phyloP scores from a whole-genome alignment of 2,797 vertebrate genomes.

The Prunella strophiata region DNA sequence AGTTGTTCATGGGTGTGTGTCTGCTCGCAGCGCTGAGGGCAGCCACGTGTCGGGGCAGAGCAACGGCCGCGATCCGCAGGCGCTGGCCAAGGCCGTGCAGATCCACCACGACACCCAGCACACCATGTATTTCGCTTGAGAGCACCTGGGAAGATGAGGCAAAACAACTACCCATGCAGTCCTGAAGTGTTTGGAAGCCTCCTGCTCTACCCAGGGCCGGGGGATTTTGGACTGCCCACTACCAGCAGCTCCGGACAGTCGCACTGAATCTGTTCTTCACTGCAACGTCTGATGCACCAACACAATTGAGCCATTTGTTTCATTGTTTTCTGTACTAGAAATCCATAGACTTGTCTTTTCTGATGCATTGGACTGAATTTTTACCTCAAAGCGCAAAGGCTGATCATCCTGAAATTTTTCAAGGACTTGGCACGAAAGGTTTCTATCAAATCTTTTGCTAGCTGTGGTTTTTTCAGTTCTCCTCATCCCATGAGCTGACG shows the following conservation, averaged over 20 bases:
- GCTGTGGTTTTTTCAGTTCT: slow-evolving; percentile 76
- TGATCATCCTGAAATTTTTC: slow-evolving; percentile 85
- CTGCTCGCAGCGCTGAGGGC: slow-evolving; percentile 89
- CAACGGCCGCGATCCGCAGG: slow-evolving; percentile 96
- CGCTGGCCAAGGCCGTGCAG: slow-evolving; percentile 97
- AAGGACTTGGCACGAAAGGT: slow-evolving; percentile 82
- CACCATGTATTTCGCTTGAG: slow-evolving; percentile 99
- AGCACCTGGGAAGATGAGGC: slow-evolving; percentile 60
- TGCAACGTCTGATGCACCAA: slow-evolving; percentile 83
- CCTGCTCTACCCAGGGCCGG: slow-evolving; percentile 50
- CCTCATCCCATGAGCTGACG: slow-evolving; percentile 82
- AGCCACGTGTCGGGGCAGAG: slow-evolving; percentile 99
- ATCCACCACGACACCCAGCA: slow-evolving; percentile 99
- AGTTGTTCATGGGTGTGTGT: neutral
- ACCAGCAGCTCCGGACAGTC: slow-evolving; percentile 88
- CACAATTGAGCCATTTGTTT: slow-evolving; percentile 91
- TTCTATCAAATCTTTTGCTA: slow-evolving; percentile 87
- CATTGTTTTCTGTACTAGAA: slow-evolving; percentile 80
- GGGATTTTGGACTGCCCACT: slow-evolving; percentile 80
- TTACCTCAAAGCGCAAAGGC: slow-evolving; percentile 95
- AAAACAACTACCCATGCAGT: slow-evolving; percentile 59
- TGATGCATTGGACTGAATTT: slow-evolving; percentile 88
- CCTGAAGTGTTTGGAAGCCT: slow-evolving; percentile 67
- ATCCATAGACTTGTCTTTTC: slow-evolving; percentile 87
- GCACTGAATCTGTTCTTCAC: slow-evolving; percentile 80